phyloP scores from a whole-genome alignment of 2,888 invertebrate genomes.

The Dryococelus australis region DNA sequence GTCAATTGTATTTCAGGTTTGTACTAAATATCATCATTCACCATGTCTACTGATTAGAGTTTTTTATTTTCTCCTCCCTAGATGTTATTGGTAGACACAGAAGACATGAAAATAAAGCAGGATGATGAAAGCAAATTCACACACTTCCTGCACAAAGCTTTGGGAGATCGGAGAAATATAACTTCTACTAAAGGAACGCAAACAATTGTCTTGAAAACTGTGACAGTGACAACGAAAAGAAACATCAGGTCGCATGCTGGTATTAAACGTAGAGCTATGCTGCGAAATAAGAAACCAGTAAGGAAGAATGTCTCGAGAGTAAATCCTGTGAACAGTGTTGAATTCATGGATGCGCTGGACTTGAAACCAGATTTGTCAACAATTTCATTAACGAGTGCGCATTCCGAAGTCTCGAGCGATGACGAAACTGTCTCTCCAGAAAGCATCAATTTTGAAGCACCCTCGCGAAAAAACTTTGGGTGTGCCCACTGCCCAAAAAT shows the following conservation, averaged over 20 bases:
- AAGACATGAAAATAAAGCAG: neutral
- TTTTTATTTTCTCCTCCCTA: slow-evolving; percentile 12
- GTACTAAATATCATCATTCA: slow-evolving; percentile 12
- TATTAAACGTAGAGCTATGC: neutral
- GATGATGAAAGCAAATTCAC: neutral
- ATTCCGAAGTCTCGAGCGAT: slow-evolving; percentile 4
- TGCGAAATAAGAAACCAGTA: neutral
- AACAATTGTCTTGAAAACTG: neutral
- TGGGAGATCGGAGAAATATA: neutral
- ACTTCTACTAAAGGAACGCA: neutral
- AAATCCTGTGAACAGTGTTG: neutral
- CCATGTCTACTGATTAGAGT: slow-evolving; percentile 18
- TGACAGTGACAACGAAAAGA: neutral
- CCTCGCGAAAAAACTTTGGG: neutral
- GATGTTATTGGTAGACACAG: slow-evolving; percentile 16
- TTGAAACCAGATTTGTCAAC: neutral
- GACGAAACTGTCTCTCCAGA: neutral
- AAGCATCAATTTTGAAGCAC: neutral
- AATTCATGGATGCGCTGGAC: neutral
- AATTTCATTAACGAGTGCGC: neutral
- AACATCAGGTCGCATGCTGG: neutral
- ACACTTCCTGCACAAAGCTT: neutral
- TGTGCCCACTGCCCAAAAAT: slow-evolving; percentile 19
- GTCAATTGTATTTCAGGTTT: neutral
- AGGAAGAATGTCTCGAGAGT: neutral